Evolutionary conservation across 2,113 vertebrate species (phyloP).

Genomic region (Ellobius talpinus): DNA sequence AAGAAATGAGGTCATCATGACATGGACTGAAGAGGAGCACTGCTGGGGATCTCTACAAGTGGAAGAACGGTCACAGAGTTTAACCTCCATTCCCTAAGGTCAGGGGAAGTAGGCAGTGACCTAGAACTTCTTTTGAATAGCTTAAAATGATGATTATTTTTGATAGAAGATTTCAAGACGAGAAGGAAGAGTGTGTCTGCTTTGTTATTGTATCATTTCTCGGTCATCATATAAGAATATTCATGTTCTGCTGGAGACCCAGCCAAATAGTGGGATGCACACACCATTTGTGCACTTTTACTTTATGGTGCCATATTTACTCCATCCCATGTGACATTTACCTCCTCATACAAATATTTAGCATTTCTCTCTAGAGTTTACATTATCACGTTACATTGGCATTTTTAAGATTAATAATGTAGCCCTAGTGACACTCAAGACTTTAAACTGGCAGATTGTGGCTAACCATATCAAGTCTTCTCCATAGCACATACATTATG

Average conservation of each 20-base stretch:
- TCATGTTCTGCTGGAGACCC: background rate
- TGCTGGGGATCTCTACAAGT: slow-evolving; percentile 49
- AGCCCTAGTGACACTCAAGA: background rate
- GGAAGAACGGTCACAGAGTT: slow-evolving; percentile 47
- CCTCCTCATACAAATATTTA: background rate
- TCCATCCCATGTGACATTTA: background rate
- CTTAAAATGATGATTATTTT: slow-evolving; percentile 35
- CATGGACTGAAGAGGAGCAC: slow-evolving; percentile 25
- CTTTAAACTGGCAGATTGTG: background rate
- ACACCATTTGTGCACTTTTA: background rate
- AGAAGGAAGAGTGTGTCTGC: background rate
- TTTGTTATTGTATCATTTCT: slow-evolving; percentile 39
- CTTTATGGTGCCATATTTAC: background rate
- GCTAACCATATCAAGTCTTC: background rate
- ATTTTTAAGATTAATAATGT: slow-evolving; percentile 35
- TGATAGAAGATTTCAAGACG: background rate
- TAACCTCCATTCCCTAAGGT: slow-evolving; percentile 54
- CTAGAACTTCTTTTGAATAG: slow-evolving; percentile 7
- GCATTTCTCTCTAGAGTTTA: slow-evolving; percentile 18
- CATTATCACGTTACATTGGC: rapidly evolving
- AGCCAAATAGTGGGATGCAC: background rate
- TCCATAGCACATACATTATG: background rate
- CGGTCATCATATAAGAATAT: background rate
- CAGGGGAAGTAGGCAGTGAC: slow-evolving; percentile 25
- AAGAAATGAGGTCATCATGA: background rate